These are phyloP conservation scores for Diadema setosum DNA, from an alignment of 35 echinoderm and acorn worm genomes.

Conservation along the genomic window DNA sequence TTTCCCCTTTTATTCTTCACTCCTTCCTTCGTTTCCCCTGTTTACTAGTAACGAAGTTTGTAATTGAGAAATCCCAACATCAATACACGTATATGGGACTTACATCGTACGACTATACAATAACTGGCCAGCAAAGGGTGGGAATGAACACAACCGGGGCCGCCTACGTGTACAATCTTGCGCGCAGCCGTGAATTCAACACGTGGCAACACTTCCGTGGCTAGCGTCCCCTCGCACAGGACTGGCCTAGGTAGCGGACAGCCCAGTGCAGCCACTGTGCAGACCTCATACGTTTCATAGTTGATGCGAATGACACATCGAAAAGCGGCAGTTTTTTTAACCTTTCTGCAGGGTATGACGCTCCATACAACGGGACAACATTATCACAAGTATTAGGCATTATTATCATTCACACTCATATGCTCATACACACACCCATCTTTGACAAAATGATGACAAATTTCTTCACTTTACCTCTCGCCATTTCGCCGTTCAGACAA, in stretches of 20 bases:
- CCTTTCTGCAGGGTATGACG: no score
- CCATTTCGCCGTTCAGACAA: not conserved
- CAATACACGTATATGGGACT: no score
- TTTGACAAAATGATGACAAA: not conserved
- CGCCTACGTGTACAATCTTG: not conserved
- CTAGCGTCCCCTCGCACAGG: not conserved
- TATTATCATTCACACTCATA: not conserved
- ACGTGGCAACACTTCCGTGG: constrained; percentile 15
- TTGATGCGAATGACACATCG: not conserved
- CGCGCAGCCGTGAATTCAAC: not conserved
- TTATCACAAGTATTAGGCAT: not conserved
- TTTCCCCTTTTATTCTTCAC: no score
- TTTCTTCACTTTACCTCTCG: not conserved
- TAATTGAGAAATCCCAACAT: no score
- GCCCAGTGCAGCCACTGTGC: not conserved
- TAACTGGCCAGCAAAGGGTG: no score
- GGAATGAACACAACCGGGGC: not conserved
- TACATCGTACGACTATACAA: no score
- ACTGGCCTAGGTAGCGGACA: not conserved
- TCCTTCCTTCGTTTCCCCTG: no score
- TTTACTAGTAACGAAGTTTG: no score
- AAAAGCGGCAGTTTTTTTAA: not conserved
- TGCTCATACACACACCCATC: not conserved
- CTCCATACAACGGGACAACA: no score
- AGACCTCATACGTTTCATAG: not conserved